A percentile compares a stretch with the other conserved stretches of the same genome.
Evolutionary conservation across 2,113 vertebrate species (phyloP).

Genomic region (Pteronura brasiliensis): DNA sequence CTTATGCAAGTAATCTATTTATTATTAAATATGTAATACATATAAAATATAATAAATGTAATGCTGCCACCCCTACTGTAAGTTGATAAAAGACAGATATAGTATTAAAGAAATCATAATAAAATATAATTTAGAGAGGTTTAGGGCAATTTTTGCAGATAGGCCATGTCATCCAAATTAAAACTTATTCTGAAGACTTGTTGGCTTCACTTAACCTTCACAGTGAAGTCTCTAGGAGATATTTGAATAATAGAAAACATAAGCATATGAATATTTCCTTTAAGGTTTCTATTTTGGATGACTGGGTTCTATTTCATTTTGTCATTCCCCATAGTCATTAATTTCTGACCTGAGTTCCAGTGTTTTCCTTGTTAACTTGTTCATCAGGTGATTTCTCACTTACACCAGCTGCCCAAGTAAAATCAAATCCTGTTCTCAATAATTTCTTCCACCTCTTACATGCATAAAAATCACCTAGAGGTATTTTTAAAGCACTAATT

Average conservation of each 20-base stretch:
- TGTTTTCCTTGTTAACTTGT: background rate
- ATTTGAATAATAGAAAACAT: background rate
- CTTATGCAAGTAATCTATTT: background rate
- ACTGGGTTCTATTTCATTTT: background rate
- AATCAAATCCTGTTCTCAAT: background rate
- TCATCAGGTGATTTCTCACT: background rate
- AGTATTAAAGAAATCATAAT: background rate
- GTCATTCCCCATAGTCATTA: background rate
- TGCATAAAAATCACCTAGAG: background rate
- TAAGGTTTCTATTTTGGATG: background rate
- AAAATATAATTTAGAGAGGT: background rate
- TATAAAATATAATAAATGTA: background rate
- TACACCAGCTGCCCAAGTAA: background rate
- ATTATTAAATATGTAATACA: background rate
- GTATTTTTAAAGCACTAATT: background rate
- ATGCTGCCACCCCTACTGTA: fast-evolving
- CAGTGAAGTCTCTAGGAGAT: background rate
- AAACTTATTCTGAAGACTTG: background rate
- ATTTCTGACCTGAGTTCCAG: background rate
- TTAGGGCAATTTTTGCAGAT: background rate
- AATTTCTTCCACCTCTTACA: background rate
- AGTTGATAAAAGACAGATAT: background rate
- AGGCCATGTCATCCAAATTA: background rate
- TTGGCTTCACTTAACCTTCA: background rate
- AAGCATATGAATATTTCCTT: background rate